Evolutionary conservation across 2,113 vertebrate species (phyloP), one percentile per base, ranked within the genome.

Genomic region (Argyrosomus japonicus): DNA sequence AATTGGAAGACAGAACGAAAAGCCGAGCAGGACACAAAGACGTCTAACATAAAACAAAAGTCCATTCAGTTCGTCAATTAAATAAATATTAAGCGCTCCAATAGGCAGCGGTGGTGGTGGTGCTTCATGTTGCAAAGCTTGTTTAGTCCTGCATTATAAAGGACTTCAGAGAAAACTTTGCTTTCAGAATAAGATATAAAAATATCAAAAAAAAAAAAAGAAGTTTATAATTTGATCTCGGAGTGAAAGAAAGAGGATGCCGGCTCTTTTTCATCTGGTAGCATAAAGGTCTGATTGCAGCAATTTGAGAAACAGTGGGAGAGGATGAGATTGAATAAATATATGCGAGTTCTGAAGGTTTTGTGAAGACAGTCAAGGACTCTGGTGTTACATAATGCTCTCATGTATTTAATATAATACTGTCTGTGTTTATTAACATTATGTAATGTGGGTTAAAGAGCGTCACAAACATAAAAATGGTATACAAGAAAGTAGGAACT

Each of bases 71-170:
- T 75, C 50, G 60, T 75, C 18, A 19, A 13, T 47, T 17, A 36
- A 74, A 68, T 76, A 19, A 79, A 84, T 83, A 77, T 71, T 50
- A 15, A 57, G 73, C 2, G 9, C 67, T 83, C n/a, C 36, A 67
- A 25, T 64, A 58, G 45, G 58, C 64, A 79, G 50, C 54, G 21
- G 17, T 7, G 40, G 48, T 48, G 23, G 15, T 9, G 40, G 29
- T 6, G 3, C 18, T 77, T 74, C 9, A 13, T 74, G 43, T 50
- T 64, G 50, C 9, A 56, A 43, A 40, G 58, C 29, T 79, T 2
- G 9, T 71, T 60, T 27, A 17, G 32, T 32, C 19, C 25, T 63
- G 11, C 74, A 81, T 70, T 58, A 50, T 53, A 29, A 54, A 82
- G 17, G 1, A 13, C 15, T 48, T 61, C 45, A 57, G 67, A 68